These are phyloP conservation scores for Metellina segmentata DNA, from an alignment of 2,888 invertebrate species.

Conservation along the genomic window DNA sequence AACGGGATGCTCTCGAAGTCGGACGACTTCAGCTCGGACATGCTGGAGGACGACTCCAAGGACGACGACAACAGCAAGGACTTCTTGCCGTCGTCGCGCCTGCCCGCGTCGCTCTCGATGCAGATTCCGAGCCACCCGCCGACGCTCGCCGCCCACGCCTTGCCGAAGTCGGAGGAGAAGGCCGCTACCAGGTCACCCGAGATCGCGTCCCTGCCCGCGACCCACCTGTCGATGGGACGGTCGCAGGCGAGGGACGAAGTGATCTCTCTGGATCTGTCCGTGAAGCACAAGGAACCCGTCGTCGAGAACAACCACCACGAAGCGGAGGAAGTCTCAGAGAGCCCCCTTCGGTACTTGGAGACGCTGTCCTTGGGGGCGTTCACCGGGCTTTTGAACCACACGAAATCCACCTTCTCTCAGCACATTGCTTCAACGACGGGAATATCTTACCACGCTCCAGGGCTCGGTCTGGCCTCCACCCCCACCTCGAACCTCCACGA, in stretches of 20 bases:
- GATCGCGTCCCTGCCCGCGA: conserved; percentile 22
- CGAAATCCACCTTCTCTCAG: conserved; percentile 60
- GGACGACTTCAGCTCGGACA: conserved; percentile 76
- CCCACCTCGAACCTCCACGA: conserved; percentile 49
- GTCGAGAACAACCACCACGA: conserved; percentile 67
- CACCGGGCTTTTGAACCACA: conserved; percentile 66
- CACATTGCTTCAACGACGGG: conserved; percentile 76
- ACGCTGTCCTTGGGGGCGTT: conserved; percentile 87
- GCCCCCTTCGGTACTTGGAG: conserved; percentile 89
- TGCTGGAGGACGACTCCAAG: conserved; percentile 73
- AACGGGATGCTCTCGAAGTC: conserved; percentile 79
- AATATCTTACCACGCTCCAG: conserved; percentile 79
- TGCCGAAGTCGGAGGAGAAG: conserved; percentile 56
- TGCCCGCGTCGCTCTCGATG: conserved; percentile 45
- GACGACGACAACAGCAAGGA: conserved; percentile 74
- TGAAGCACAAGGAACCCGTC: conserved; percentile 64
- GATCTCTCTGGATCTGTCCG: conserved; percentile 63
- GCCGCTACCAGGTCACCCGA: conserved; percentile 25
- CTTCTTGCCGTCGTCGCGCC: conserved; percentile 43
- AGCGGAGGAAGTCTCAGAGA: conserved; percentile 81
- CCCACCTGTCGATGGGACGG: conserved; percentile 27
- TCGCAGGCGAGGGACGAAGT: conserved; percentile 53
- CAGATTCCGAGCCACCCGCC: conserved; percentile 17
- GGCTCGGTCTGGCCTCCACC: conserved; percentile 81
- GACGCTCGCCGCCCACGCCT: conserved; percentile 21